These are phyloP conservation scores for Pecten maximus DNA, from an alignment of 2,888 invertebrate species.

Conservation along the genomic window DNA sequence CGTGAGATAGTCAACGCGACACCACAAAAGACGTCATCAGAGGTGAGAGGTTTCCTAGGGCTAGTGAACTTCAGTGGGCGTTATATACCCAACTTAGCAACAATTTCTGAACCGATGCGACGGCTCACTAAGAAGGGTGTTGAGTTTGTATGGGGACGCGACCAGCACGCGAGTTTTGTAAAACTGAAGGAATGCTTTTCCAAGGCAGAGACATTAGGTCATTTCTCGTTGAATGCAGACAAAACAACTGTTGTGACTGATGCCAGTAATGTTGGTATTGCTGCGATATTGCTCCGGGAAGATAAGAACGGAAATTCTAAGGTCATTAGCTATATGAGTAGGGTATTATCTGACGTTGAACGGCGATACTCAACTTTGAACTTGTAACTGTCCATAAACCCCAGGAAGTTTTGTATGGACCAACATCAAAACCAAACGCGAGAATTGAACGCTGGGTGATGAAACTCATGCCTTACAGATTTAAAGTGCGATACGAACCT, in stretches of 20 bases:
- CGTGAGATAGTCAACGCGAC: slow-evolving; percentile 40
- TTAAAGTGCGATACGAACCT: slow-evolving; percentile 55
- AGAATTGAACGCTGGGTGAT: slow-evolving; percentile 65
- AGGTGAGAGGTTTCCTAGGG: slow-evolving; percentile 53
- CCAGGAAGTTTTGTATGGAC: slow-evolving; percentile 52
- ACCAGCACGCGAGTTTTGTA: neutral
- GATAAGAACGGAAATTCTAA: slow-evolving; percentile 37
- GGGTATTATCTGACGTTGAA: slow-evolving; percentile 50
- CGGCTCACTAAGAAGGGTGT: slow-evolving; percentile 33
- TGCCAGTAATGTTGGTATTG: slow-evolving; percentile 57
- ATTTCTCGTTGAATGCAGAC: neutral
- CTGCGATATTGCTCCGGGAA: slow-evolving; percentile 55
- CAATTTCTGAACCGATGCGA: slow-evolving; percentile 49
- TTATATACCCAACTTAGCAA: slow-evolving; percentile 53
- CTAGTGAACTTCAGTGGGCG: slow-evolving; percentile 52
- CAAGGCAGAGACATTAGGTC: slow-evolving; percentile 7
- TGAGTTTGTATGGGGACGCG: neutral
- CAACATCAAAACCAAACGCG: slow-evolving; percentile 56
- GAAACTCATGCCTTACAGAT: slow-evolving; percentile 56
- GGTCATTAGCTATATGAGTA: slow-evolving; percentile 56
- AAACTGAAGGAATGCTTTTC: neutral
- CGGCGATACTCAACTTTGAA: slow-evolving; percentile 56
- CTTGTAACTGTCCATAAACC: slow-evolving; percentile 60
- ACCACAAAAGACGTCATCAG: slow-evolving; percentile 44
- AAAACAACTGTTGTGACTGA: slow-evolving; percentile 48